Percentiles rank a stretch among this genome's conserved stretches.
Conservation (phyloP, 2,113 vertebrate species). For the Psilopogon haemacephalus region DNA sequence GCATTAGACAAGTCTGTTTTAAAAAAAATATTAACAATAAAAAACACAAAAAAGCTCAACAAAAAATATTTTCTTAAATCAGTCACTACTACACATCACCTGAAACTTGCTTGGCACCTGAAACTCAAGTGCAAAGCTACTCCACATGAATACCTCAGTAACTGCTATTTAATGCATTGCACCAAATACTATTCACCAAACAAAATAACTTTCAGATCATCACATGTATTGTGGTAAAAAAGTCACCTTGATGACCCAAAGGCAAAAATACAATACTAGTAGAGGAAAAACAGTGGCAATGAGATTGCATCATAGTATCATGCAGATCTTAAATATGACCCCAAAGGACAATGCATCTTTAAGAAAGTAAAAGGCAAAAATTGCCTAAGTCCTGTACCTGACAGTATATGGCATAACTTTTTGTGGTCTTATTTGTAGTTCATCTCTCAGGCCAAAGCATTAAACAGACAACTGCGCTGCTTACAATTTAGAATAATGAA, state of each 20-base stretch:
- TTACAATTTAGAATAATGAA: neutral
- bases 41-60: too few relatives aligned
- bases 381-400: neutral
- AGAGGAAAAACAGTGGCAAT: neutral
- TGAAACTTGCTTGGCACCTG: neutral
- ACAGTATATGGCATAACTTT: neutral
- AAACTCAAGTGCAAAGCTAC: neutral
- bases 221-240: neutral
- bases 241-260: neutral
- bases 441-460: neutral
- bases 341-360: neutral
- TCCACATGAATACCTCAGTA: neutral
- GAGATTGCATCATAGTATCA: neutral
- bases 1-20: neutral
- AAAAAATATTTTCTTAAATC: too few relatives aligned
- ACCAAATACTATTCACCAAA: neutral
- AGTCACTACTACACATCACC: neutral
- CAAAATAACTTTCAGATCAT: neutral
- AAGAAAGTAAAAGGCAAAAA: neutral
- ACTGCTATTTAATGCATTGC: neutral
- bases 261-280: neutral
- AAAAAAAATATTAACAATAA: constrained; percentile 2
- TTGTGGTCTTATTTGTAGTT: neutral
- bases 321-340: neutral
- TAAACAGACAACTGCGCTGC: neutral